Evolutionary conservation across 2,797 vertebrate species (phyloP), one percentile per base, ranked within the genome.

Genomic region (Synanceia verrucosa): DNA sequence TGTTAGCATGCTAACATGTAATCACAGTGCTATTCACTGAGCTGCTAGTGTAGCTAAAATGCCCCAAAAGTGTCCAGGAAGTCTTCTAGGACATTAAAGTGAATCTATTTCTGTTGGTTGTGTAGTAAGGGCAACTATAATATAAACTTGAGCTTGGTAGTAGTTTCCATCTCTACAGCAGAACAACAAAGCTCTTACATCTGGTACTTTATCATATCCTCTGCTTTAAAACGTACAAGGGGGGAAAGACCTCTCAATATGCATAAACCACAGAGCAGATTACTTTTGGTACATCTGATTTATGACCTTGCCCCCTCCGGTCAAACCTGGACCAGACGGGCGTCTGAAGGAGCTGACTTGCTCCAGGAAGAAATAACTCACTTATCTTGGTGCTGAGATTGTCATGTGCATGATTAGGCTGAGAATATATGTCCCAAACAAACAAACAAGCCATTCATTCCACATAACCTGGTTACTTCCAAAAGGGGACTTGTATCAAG

Each of bases 291-390:
- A 18, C 14, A 31, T 55, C 72, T 80, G 84, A 91, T 90, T 89
- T 85, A 89, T 57, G 84, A 79, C 52, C 65, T 68, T 12, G 61
- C 66, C 81, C 75, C 55, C 81, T 46, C 41, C 39, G 50, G 67
- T 75, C 75, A 68, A 55, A 80, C 66, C 81, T 84, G 79, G n/a
- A 70, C 78, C 70, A 74, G 83, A 86, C 79, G 66, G 60, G 66
- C 62, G 39, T 86, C 74, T 84, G 61, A 81, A 85, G 79, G 63
- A 82, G 75, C 13, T 0, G 66, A 61, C 69, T 47, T 2, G 58
- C 73, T 73, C 1, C 79, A 82, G 88, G 85, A 91, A 88, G 80
- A 70, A 75, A 88, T 86, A 82, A 86, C 63, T 90, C 78, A 76
- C 84, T 87, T 78, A 88, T 89, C 76, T n/a, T 78, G 81, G 19